phyloP scores from a whole-genome alignment of 1,140 invertebrate genomes.

The Zaprionus tsacasi region DNA sequence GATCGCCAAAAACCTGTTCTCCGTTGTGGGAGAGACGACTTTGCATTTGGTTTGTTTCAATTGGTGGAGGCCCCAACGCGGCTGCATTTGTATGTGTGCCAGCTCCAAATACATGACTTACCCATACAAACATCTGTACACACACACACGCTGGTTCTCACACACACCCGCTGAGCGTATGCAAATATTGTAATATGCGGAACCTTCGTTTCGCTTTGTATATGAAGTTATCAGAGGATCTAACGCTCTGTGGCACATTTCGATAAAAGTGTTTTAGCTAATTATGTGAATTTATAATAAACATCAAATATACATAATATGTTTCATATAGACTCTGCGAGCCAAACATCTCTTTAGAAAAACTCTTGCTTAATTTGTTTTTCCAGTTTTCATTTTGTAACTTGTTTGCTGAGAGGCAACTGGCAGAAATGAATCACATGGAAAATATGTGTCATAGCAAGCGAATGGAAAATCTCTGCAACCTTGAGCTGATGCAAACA shows the following conservation, averaged over 20 bases:
- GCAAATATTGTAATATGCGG: slow-evolving; percentile 68
- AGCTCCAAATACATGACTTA: slow-evolving; percentile 54
- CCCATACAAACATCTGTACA: slow-evolving; percentile 33
- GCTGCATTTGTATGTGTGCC: slow-evolving; percentile 43
- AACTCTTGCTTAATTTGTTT: neutral
- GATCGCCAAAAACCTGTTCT: slow-evolving; percentile 63
- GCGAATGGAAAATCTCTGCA: neutral
- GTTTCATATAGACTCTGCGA: neutral
- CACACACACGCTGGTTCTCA: neutral
- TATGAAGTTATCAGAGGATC: slow-evolving; percentile 36
- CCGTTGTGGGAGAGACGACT: slow-evolving; percentile 78
- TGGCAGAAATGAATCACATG: slow-evolving; percentile 3
- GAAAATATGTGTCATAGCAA: neutral
- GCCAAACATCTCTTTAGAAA: neutral
- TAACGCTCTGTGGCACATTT: slow-evolving; percentile 8
- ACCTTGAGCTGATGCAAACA: neutral
- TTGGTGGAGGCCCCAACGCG: slow-evolving; percentile 69
- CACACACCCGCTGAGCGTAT: slow-evolving; percentile 44
- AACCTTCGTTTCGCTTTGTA: slow-evolving; percentile 41
- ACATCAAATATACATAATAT: neutral
- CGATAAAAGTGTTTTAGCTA: slow-evolving; percentile 29
- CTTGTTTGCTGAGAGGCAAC: neutral
- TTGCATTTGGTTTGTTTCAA: slow-evolving; percentile 82
- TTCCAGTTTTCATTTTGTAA: neutral
- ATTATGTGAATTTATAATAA: slow-evolving; percentile 1